Percentiles rank a stretch among this genome's conserved stretches.
These are phyloP conservation scores for Ernsta delagoae DNA, from an alignment of 2,888 invertebrate species.

Conservation along the genomic window DNA sequence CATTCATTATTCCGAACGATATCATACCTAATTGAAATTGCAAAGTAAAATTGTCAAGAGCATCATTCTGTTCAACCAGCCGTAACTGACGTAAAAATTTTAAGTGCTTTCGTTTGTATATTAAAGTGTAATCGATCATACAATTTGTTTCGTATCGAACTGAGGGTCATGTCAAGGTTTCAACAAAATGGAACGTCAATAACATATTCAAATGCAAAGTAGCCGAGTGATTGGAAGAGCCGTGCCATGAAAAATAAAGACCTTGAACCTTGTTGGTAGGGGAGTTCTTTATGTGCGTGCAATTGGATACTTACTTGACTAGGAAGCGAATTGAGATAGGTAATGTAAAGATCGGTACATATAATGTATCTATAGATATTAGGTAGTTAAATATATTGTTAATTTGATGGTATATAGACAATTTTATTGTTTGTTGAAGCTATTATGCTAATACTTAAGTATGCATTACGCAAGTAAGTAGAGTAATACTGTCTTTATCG, in stretches of 20 bases:
- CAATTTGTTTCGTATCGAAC: conserved; percentile 22
- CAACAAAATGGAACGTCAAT: conserved; percentile 24
- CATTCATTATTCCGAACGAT: not conserved
- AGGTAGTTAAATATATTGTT: too few species aligned
- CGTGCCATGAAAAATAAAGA: not conserved
- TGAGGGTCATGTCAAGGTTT: conserved; percentile 29
- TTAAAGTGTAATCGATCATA: conserved; percentile 27
- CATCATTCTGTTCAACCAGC: not conserved
- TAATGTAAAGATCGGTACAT: too few species aligned
- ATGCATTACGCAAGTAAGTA: too few species aligned
- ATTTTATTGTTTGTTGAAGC: too few species aligned
- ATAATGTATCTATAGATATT: too few species aligned
- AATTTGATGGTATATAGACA: too few species aligned
- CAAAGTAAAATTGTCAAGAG: not conserved
- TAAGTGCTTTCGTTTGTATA: conserved; percentile 20
- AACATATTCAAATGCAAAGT: conserved; percentile 18
- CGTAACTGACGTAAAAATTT: not conserved
- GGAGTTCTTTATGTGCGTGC: not conserved
- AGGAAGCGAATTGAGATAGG: not conserved
- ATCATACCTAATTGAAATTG: not conserved
- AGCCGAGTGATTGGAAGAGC: conserved; percentile 19
- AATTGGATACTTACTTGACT: not conserved
- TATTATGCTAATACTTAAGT: too few species aligned
- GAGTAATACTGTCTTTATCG: too few species aligned
- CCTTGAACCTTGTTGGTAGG: not conserved